Evolutionary conservation across 2,113 vertebrate species (phyloP).

Genomic region (Ctenodactylus gundi): DNA sequence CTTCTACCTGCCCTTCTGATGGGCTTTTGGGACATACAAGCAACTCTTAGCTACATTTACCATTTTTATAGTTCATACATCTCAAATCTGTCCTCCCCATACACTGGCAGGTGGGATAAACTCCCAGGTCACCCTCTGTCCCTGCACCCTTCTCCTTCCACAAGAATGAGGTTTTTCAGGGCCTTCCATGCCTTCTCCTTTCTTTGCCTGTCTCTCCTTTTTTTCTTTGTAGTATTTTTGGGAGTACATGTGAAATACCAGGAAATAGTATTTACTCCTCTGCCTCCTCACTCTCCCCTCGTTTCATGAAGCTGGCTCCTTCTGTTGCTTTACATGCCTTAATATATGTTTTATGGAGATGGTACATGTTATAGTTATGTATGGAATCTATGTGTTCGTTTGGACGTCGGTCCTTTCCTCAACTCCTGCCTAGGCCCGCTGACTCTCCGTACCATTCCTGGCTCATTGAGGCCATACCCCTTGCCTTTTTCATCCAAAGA

Average conservation of each 20-base stretch:
- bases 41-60: neutral
- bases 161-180: conserved; percentile 35
- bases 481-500: conserved; percentile 76
- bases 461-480: conserved; percentile 32
- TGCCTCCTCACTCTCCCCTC: conserved; percentile 18
- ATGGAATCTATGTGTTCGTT: conserved; percentile 76
- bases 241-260: conserved; percentile 78
- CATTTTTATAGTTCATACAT: neutral
- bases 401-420: conserved; percentile 69
- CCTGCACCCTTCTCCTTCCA: neutral
- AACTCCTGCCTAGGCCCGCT: conserved; percentile 55
- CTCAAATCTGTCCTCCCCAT: neutral
- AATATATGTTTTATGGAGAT: conserved; percentile 87
- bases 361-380: conserved; percentile 77
- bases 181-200: conserved; percentile 28
- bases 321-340: conserved; percentile 89
- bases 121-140: neutral
- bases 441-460: conserved; percentile 47
- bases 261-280: conserved; percentile 3
- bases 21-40: neutral
- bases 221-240: conserved; percentile 57
- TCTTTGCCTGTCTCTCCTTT: neutral
- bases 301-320: conserved; percentile 85
- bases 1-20: neutral
- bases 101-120: neutral